Percentiles rank a stretch among this genome's conserved stretches.
phyloP scores from a whole-genome alignment of 2,888 invertebrate genomes.

The Pristionchus arcanus region DNA sequence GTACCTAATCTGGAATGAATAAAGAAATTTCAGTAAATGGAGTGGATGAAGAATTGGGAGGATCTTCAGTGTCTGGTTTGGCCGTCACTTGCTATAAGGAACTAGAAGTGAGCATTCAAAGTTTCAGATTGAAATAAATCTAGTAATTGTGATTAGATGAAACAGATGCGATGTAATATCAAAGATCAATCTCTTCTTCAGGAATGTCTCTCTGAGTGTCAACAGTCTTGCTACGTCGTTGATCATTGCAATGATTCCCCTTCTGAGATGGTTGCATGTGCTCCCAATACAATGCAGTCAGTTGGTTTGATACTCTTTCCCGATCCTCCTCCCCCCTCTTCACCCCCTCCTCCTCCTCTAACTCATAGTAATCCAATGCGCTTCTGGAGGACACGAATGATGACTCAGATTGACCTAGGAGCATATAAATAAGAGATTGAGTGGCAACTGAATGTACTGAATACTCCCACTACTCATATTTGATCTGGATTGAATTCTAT shows the following conservation, averaged over 20 bases:
- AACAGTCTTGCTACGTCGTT: conserved; percentile 67
- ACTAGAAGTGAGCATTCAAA: conserved; percentile 27
- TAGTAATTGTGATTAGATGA: background rate
- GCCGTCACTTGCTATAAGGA: conserved; percentile 37
- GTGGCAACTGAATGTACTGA: conserved; percentile 24
- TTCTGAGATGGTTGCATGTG: conserved; percentile 65
- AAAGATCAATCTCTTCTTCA: conserved; percentile 60
- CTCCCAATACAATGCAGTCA: conserved; percentile 66
- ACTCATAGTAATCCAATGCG: background rate
- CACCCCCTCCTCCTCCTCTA: background rate
- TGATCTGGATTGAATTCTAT: background rate
- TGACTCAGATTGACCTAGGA: conserved; percentile 36
- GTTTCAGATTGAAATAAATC: background rate
- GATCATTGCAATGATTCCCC: conserved; percentile 67
- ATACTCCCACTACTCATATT: background rate
- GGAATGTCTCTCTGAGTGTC: conserved; percentile 66
- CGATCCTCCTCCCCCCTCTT: background rate
- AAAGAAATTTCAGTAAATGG: background rate
- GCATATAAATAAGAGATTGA: conserved; percentile 44
- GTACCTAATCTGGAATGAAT: background rate
- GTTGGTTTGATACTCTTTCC: conserved; percentile 50
- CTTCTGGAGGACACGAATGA: background rate
- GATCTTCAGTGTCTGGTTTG: conserved; percentile 52
- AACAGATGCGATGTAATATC: background rate
- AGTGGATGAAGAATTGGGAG: conserved; percentile 52